A percentile compares a stretch with the other conserved stretches of the same genome.
Conservation (phyloP, 2,888 invertebrate species). For the Cheilosia scutellata region DNA sequence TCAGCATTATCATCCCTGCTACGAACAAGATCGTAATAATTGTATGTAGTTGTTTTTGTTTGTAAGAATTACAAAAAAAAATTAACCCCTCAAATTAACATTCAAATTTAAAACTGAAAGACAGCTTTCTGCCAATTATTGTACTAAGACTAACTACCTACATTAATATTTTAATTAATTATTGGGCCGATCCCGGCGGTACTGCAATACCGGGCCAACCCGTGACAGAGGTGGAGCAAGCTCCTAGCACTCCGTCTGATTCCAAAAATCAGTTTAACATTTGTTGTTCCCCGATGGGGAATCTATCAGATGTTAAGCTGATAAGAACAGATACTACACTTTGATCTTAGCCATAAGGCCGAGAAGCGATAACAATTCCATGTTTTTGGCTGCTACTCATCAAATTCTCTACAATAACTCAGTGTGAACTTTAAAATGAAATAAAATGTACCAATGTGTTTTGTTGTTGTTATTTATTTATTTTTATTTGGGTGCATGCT, state of each 20-base stretch:
- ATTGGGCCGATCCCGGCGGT: conserved; percentile 86
- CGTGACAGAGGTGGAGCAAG: conserved; percentile 88
- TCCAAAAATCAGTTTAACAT: conserved; percentile 87
- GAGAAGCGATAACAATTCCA: conserved; percentile 84
- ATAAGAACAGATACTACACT: conserved; percentile 89
- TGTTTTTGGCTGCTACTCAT: not conserved
- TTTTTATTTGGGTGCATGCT: too few relatives aligned
- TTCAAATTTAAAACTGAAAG: not conserved
- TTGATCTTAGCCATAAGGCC: conserved; percentile 87
- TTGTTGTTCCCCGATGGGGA: conserved; percentile 85
- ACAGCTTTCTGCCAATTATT: too few relatives aligned
- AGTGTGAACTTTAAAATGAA: not conserved
- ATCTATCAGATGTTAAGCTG: conserved; percentile 89
- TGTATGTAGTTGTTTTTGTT: too few relatives aligned
- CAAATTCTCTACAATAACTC: not conserved
- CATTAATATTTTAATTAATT: not conserved
- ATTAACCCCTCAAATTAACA: too few relatives aligned
- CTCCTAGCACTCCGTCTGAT: conserved; percentile 86
- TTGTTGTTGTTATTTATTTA: too few relatives aligned
- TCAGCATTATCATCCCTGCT: too few relatives aligned
- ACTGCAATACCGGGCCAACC: conserved; percentile 89
- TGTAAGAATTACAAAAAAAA: too few relatives aligned
- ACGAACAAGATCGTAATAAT: too few relatives aligned
- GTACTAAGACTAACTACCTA: not conserved
- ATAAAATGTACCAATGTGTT: not conserved